These are phyloP conservation scores for Lomographa bimaculata DNA, from an alignment of 2,888 invertebrate species.

Conservation along the genomic window DNA sequence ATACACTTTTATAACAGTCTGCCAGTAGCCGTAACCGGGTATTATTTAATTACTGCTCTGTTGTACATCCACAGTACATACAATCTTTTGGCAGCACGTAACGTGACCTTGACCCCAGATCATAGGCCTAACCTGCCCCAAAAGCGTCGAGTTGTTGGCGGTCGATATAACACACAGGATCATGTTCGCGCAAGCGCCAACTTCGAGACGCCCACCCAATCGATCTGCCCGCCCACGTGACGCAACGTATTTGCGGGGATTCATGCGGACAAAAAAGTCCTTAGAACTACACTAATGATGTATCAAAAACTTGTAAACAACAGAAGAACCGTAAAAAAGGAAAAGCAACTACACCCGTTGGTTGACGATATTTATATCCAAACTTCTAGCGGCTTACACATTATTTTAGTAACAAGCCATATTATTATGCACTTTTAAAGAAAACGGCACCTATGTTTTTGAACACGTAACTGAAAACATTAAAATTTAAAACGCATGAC, in stretches of 20 bases:
- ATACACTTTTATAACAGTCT: no score
- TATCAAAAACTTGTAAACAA: constrained; percentile 22
- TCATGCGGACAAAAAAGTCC: constrained; percentile 64
- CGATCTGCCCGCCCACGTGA: constrained; percentile 80
- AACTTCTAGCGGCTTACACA: no score
- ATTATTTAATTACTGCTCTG: constrained; percentile 28
- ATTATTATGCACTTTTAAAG: no score
- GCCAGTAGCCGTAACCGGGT: no score
- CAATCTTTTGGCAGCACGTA: constrained; percentile 56
- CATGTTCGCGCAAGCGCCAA: constrained; percentile 72
- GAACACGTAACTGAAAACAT: constrained; percentile 18
- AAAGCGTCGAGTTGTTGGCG: constrained; percentile 73
- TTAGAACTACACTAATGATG: constrained; percentile 37
- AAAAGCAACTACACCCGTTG: no score
- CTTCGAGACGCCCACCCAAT: constrained; percentile 58
- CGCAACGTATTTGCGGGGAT: constrained; percentile 80
- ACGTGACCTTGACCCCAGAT: constrained; percentile 82
- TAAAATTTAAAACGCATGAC: constrained; percentile 14
- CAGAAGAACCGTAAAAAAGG: background rate
- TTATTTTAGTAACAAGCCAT: no score
- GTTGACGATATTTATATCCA: no score
- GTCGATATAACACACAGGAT: constrained; percentile 70
- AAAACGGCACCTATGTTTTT: background rate
- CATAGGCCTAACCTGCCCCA: constrained; percentile 84
- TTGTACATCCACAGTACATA: constrained; percentile 32